Base-by-base conservation (phyloP, 2,888 invertebrate genomes). In the Scaptomyza polygonia region DNA sequence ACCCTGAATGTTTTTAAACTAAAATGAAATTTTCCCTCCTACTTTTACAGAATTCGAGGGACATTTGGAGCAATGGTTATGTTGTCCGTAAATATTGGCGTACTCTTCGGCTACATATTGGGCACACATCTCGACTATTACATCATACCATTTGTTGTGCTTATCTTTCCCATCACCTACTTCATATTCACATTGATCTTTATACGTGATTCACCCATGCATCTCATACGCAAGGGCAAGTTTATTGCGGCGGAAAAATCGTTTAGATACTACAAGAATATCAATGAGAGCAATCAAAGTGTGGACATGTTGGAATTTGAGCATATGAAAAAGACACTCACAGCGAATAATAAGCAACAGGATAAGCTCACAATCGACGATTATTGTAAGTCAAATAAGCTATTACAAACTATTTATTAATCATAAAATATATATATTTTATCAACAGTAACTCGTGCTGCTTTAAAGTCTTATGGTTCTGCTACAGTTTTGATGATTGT, bases 151-250 rank as follows among this genome's bases (percentile, higher is more conserved):
- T 84, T 82, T 32, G 30, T 87, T 0, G 74, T 87, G 3, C 34
- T 91, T 0, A 14, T 74, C 0, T 34, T 89, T 5, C 89, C 91
- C 2, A 5, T 89, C 0, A 30, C 77, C 4, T 91, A 88, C 48
- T 70, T 89, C 0, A 9, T 85, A 11, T 57, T 72, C 3, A 75
- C 77, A 3, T 27, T 84, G 3, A 55, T 65, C 3, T 78, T 80
- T 39, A 83, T 90, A 3, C 89, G 86, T 0, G 91, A 91, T 32
- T 90, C 91, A 1, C 90, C 92, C 0, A 86, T 88, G 47, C 75
- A 88, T 67, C 67, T 91, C 0, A 64, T 91, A 16, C 70, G 86
- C 11, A 77, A 75, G 0, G 79, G 85, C 9, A 73, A 79, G 5
- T 65, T 67, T 6, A 27, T 66, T 1, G 80, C 76, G 0, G 91